Conservation (phyloP, 2,113 vertebrate genomes). For the Podiceps cristatus region DNA sequence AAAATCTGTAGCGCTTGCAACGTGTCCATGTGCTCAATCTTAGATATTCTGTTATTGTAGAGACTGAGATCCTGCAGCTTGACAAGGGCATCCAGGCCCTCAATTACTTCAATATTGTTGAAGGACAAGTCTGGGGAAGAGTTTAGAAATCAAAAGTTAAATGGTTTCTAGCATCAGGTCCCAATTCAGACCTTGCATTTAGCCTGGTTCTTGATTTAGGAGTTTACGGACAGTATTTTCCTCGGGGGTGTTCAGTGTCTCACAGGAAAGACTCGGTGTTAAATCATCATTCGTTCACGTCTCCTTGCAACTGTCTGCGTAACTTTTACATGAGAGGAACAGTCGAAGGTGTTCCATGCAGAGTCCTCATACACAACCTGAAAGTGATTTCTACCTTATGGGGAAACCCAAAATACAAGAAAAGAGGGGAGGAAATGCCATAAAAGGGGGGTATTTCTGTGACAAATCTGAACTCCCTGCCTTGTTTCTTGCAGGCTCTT, state of each 20-base stretch:
- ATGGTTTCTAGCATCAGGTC: not conserved
- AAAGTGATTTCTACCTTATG: not conserved
- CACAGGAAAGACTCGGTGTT: not conserved
- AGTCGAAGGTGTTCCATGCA: not conserved
- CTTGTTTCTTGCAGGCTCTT: not conserved
- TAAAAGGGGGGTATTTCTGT: not conserved
- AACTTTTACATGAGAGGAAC: not conserved
- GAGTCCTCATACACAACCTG: not conserved
- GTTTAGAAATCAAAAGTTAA: not conserved
- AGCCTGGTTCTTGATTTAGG: not conserved
- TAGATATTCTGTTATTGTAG: constrained; percentile 87
- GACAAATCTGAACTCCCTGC: not conserved
- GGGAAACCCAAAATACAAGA: not conserved
- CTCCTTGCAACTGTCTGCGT: not conserved
- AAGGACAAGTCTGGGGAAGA: constrained; percentile 89
- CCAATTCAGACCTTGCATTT: not conserved
- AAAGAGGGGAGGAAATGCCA: not conserved
- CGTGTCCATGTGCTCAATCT: constrained; percentile 86
- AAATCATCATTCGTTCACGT: not conserved
- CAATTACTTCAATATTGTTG: constrained; percentile 90
- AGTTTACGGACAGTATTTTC: not conserved
- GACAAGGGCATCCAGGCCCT: constrained; percentile 84
- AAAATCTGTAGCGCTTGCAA: constrained; percentile 86
- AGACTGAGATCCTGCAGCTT: constrained; percentile 90
- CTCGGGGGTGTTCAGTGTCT: not conserved